Evolutionary conservation across 2,113 vertebrate species (phyloP).

Genomic region (Hippocampus mohnikei): DNA sequence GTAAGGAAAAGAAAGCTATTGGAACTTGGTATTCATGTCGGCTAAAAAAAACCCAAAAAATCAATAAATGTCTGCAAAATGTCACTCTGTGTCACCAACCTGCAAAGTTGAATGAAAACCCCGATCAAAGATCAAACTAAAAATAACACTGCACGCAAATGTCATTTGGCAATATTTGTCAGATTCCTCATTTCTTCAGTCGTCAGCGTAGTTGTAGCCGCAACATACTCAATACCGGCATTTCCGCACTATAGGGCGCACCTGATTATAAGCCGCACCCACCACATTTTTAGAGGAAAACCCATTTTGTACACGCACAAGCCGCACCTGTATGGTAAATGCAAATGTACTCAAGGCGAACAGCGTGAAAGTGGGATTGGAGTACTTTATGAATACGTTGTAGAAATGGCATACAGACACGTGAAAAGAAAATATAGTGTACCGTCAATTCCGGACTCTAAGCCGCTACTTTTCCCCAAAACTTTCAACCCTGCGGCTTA

Average conservation of each 20-base stretch:
- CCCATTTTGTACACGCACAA: no score
- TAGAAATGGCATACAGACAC: not conserved
- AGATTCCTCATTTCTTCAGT: not conserved
- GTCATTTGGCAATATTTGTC: not conserved
- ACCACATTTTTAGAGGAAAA: no score
- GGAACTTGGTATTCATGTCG: not conserved
- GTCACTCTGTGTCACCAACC: not conserved
- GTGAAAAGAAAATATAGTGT: not conserved
- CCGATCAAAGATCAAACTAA: not conserved
- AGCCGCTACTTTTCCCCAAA: no score
- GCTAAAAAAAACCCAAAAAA: not conserved
- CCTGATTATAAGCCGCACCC: no score
- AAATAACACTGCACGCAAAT: not conserved
- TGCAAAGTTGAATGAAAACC: not conserved
- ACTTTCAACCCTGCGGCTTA: no score
- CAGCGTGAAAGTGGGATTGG: not conserved
- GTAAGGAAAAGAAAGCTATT: constrained; percentile 56
- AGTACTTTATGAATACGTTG: not conserved
- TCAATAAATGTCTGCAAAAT: not conserved
- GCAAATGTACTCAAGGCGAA: not conserved
- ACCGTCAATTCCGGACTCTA: no score
- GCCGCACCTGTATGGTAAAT: no score
- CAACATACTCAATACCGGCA: not conserved
- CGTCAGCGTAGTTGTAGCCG: not conserved
- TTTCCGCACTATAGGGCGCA: no score